Evolutionary conservation across 2,113 vertebrate species (phyloP).

Genomic region (human): DNA sequence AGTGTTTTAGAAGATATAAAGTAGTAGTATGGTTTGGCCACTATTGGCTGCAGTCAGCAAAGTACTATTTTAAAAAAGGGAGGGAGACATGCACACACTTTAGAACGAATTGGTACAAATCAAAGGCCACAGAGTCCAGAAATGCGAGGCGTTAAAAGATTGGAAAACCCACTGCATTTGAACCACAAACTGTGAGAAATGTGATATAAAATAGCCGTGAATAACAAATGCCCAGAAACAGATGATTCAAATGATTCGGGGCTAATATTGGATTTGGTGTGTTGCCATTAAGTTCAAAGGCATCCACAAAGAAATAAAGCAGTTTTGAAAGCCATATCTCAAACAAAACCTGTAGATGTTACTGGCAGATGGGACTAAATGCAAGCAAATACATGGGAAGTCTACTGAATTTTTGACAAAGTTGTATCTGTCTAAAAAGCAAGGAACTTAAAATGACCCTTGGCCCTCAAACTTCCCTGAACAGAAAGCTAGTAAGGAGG

Average conservation of each 20-base stretch:
- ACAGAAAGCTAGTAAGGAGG: neutral
- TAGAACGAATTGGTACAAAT: constrained; percentile 20
- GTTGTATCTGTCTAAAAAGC: neutral
- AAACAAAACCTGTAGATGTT: neutral
- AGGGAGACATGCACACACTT: no score
- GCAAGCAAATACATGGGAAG: neutral
- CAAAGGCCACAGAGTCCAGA: neutral
- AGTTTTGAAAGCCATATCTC: constrained; percentile 33
- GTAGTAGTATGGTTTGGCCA: neutral
- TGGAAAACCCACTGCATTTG: neutral
- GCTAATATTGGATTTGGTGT: neutral
- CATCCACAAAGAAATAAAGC: neutral
- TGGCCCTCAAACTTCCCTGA: neutral
- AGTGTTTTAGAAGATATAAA: neutral
- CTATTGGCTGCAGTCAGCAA: neutral
- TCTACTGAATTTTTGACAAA: neutral
- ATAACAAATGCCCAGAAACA: neutral
- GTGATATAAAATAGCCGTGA: neutral
- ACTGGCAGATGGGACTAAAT: neutral
- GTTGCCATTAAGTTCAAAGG: neutral
- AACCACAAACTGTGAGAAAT: neutral
- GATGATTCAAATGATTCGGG: neutral
- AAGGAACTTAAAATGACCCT: neutral
- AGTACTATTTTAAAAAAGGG: neutral
- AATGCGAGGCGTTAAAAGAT: neutral